Evolutionary conservation across 1,140 invertebrate genomes (phyloP), one percentile per base, ranked within the genome.

Genomic region (Watersipora subatra): DNA sequence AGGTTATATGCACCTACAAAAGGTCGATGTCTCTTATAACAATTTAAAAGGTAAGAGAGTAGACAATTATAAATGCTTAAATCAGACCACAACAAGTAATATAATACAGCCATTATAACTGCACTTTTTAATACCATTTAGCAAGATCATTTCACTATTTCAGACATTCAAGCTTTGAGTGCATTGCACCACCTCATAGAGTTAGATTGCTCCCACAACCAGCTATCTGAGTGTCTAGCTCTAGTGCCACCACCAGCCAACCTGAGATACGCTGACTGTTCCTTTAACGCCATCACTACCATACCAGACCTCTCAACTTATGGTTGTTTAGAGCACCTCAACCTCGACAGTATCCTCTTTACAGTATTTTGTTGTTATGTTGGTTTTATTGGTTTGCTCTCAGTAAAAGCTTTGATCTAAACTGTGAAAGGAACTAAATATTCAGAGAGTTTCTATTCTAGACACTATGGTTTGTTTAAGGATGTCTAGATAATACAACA

Each of bases 291-390:
- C 46, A 76, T 80, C 24, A 64, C 69, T 28, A 73, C 71, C 28
- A 78, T 80, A 66, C 34, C 70, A 34, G 74, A 80, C 67, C 68
- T 80, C 1, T 75, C 75, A 7, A 69, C 70, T n/a, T 75, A 78
- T 68, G 73, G 74, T 62, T 74, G 66, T 57, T 65, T 80, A 12
- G 70, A 61, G 27, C 75, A 71, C 61, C 72, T 80, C 1, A 67
- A 72, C 62, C 64, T 80, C 1, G 74, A 78, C 64, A 71, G 78
- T 80, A 78, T 75, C 73, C 73, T 75, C 74, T n/a, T n/a, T n/a
- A n/a, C n/a, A n/a, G n/a, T n/a, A n/a, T n/a, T n/a, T n/a, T n/a
- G n/a, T n/a, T n/a, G n/a, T n/a, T n/a, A n/a, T n/a, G n/a, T n/a
- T n/a, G n/a, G n/a, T n/a, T n/a, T n/a, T n/a, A n/a, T n/a, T n/a